Base-by-base conservation (phyloP, 2,888 invertebrate species). In the Nomada hirtipes region DNA sequence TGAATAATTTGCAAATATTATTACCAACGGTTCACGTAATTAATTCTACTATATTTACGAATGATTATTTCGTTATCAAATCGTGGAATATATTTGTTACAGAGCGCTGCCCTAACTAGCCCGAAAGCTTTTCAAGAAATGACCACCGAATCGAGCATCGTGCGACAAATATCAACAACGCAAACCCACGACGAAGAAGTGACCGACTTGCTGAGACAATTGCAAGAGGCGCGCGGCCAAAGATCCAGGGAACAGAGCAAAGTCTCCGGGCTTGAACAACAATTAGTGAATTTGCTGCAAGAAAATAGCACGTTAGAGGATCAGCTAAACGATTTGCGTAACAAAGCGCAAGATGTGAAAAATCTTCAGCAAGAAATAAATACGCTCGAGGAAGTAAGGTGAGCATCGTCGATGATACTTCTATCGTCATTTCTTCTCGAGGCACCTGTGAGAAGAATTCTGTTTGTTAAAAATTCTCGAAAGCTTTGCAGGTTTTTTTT, bases 301-400 rank as follows among this genome's bases (percentile, higher is more conserved):
- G 97, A 97, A 90, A 97, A 97, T 91, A 95, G 95, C 83, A 94
- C 95, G 86, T 94, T 97, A 87, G 97, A 97, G 89, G 96, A 96
- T 75, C 96, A 97, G 90, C 92, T 97, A 83, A 95, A 95, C 86
- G 95, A 96, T 86, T 95, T 96, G 94, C 95, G 95, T 84, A 95
- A 95, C 86, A 95, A 95, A 91, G 97, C 97, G 70, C 96, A 97
- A 87, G 97, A 97, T 91, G 96, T 97, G 92, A 97, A 97, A 93
- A 97, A 96, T 72, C 96, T 97, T 94, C 97, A 98, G 88, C 97
- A 98, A 90, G 98, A 98, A 93, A 96, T 98, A 90, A 96, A 96
- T 73, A 96, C 97, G 86, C 95, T 97, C 88, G 97, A 98, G 92
- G 97, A 98, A 97, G 97, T 97, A 88, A 96, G 97, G 97, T 97